These are phyloP conservation scores for Dissostichus mawsoni DNA, from an alignment of 2,113 vertebrate genomes.

Conservation along the genomic window DNA sequence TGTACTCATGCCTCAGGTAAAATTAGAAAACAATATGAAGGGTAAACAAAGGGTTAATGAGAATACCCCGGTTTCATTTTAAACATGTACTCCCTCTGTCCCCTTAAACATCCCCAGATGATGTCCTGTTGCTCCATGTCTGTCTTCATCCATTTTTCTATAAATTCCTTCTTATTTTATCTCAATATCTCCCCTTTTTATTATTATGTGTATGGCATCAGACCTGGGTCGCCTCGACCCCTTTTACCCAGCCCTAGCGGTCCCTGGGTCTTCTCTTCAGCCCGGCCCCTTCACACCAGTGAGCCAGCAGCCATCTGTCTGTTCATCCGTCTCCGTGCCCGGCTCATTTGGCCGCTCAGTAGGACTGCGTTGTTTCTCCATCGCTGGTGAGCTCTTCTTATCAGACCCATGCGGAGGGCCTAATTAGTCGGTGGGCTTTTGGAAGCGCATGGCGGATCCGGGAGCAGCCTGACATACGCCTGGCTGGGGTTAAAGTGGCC, in stretches of 20 bases:
- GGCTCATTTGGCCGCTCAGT: slow-evolving; percentile 82
- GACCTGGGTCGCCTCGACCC: slow-evolving; percentile 42
- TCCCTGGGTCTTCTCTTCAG: slow-evolving; percentile 64
- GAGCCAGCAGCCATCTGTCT: slow-evolving; percentile 81
- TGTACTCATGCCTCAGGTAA: slow-evolving; percentile 63
- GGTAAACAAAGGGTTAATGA: slow-evolving; percentile 79
- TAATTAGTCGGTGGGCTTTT: slow-evolving; percentile 82
- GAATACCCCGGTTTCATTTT: slow-evolving; percentile 37
- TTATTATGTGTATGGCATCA: slow-evolving; percentile 52
- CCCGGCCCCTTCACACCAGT: slow-evolving; percentile 74
- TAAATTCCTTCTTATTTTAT: slow-evolving; percentile 58
- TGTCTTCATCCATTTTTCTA: slow-evolving; percentile 25
- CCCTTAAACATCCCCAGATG: slow-evolving; percentile 56
- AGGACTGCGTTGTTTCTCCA: slow-evolving; percentile 76
- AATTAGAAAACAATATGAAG: slow-evolving; percentile 62
- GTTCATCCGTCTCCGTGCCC: slow-evolving; percentile 70
- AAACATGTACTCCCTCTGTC: slow-evolving; percentile 25
- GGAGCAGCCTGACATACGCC: slow-evolving; percentile 71
- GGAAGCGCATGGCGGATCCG: slow-evolving; percentile 65
- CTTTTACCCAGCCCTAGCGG: slow-evolving; percentile 53
- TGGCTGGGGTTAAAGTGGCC: slow-evolving; percentile 75
- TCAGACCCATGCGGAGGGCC: slow-evolving; percentile 82
- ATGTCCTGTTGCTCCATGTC: slow-evolving; percentile 40
- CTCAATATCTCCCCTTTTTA: slow-evolving; percentile 36
- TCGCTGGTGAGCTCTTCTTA: slow-evolving; percentile 74